A percentile compares a stretch with the other conserved stretches of the same genome.
Conservation (phyloP, 2,797 vertebrate species). For the Lutjanus campechanus region DNA sequence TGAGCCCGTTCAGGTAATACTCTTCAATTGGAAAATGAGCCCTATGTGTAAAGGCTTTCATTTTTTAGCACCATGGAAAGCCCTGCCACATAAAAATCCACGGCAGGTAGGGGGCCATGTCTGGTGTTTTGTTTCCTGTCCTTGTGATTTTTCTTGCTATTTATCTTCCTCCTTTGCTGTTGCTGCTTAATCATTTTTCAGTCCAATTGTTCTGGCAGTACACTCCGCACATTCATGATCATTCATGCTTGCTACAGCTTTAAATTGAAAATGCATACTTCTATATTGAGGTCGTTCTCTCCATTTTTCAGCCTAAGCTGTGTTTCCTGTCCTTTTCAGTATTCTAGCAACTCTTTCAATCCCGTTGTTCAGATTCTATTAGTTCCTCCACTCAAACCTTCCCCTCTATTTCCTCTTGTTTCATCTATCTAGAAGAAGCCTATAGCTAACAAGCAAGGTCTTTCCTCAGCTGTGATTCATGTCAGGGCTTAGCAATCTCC, state of each 20-base stretch:
- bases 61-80: background rate
- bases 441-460: conserved; percentile 18
- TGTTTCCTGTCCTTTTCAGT: conserved; percentile 1
- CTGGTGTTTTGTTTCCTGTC: background rate
- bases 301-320: background rate
- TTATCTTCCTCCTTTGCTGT: background rate
- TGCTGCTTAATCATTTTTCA: conserved; percentile 6
- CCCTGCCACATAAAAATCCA: background rate
- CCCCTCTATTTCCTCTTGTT: conserved; percentile 30
- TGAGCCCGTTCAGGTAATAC: conserved; percentile 26
- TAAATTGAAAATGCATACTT: conserved; percentile 19
- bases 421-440: conserved; percentile 6
- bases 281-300: background rate
- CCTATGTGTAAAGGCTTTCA: background rate
- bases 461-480: conserved; percentile 27
- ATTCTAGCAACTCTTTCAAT: conserved; percentile 12
- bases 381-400: background rate
- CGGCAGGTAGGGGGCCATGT: background rate
- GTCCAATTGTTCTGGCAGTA: background rate
- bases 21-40: conserved; percentile 40
- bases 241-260: conserved; percentile 1
- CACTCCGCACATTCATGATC: background rate
- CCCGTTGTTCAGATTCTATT: conserved; percentile 20
- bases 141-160: background rate
- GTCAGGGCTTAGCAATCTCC: conserved; percentile 45